Evolutionary conservation across 2,113 vertebrate genomes (phyloP).

Genomic region (Syngnathus scovelli): DNA sequence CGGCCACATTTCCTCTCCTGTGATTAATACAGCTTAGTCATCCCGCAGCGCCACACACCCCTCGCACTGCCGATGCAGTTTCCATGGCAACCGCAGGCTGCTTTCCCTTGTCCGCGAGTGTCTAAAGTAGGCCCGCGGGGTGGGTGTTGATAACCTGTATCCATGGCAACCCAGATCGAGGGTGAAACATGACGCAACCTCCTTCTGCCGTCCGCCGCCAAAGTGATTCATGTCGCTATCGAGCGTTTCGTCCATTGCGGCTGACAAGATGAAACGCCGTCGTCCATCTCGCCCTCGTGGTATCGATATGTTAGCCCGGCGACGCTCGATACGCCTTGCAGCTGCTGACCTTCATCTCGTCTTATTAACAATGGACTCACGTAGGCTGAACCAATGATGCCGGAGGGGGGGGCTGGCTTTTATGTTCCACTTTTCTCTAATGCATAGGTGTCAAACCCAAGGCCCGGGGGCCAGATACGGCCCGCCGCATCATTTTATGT

Average conservation of each 20-base stretch:
- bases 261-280: conserved; percentile 43
- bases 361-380: conserved; percentile 68
- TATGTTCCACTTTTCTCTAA: conserved; percentile 47
- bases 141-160: conserved; percentile 53
- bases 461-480: no score
- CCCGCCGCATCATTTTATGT: no score
- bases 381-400: conserved; percentile 38
- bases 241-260: conserved; percentile 46
- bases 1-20: conserved; percentile 12
- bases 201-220: conserved; percentile 29
- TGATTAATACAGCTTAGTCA: conserved; percentile 46
- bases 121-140: background rate
- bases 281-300: conserved; percentile 10
- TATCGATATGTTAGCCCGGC: conserved; percentile 36
- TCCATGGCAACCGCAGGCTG: conserved; percentile 49
- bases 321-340: conserved; percentile 14
- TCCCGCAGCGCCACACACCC: conserved; percentile 21
- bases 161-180: conserved; percentile 52
- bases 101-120: conserved; percentile 16
- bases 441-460: background rate
- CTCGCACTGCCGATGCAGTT: conserved; percentile 54
- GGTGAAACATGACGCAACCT: conserved; percentile 49
- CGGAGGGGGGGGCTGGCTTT: conserved; percentile 38
- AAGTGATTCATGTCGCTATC: conserved; percentile 54
- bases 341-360: conserved; percentile 59